Evolutionary conservation across 2,797 vertebrate genomes (phyloP), one percentile per base, ranked within the genome.

Genomic region (Trematomus bernacchii): DNA sequence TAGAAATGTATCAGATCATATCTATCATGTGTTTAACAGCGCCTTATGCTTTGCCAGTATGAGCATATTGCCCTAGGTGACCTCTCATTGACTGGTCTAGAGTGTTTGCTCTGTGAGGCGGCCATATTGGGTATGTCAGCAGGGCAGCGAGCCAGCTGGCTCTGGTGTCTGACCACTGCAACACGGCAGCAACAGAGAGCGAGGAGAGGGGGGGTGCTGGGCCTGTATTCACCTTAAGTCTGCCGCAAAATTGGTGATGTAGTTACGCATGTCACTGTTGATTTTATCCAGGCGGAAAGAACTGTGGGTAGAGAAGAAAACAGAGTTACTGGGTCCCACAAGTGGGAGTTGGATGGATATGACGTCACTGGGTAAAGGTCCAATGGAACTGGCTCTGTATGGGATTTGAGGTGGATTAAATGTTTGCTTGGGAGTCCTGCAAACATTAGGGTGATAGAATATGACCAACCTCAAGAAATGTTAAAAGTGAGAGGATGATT

Each of bases 171-270:
- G 84, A 88, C 86, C 85, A 77, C 91, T 85, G 89, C 88, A 87
- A 89, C 80, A 72, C 76, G 84, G 90, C 81, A 86, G 87, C 82
- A 73, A 75, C 74, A 63, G 80, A 84, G 69, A 80, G 77, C 46
- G 77, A 57, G 53, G 64, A 66, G 71, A 60, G 78, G 69, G 67
- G 76, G 63, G 81, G 62, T 55, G 18, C 74, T 68, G 85, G 84
- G 87, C 85, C 85, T 85, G 87, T 93, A 93, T 93, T 95, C 93
- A 96, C 95, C 94, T 96, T 91, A 96, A 94, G 92, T 96, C 95
- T 92, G 94, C 94, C 76, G 95, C 94, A 83, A 96, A 95, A 94
- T 96, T 95, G 93, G 94, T 95, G 95, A 96, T 95, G 94, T 96
- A 96, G 93, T 95, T 95, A 91, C 93, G 93, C 94, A 95, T 93